Conservation (phyloP, 2,797 vertebrate genomes). For the Poecilia gillii region DNA sequence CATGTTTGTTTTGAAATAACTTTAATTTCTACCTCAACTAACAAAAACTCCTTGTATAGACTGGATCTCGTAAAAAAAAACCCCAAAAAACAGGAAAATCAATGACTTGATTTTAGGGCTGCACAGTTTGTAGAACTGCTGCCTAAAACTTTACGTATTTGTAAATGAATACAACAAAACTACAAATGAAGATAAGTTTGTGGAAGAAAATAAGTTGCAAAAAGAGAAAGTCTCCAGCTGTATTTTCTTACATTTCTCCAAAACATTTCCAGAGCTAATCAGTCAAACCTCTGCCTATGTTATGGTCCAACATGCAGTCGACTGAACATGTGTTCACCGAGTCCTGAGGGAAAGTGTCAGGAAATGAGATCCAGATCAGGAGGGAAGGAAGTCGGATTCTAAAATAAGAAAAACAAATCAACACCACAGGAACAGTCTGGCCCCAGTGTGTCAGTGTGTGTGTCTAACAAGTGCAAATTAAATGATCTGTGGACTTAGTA, state of each 20-base stretch:
- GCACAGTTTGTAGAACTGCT: no score
- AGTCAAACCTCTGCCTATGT: slow-evolving; percentile 17
- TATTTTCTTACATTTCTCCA: no score
- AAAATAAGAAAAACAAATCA: slow-evolving; percentile 72
- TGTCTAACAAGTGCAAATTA: slow-evolving; percentile 50
- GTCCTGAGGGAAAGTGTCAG: slow-evolving; percentile 58
- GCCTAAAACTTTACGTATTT: neutral
- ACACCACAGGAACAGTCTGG: slow-evolving; percentile 50
- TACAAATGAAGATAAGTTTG: neutral
- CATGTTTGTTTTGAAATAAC: no score
- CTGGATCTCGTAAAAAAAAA: no score
- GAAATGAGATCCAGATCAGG: slow-evolving; percentile 68
- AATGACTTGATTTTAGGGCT: no score
- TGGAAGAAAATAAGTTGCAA: neutral
- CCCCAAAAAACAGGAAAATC: no score
- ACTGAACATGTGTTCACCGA: slow-evolving; percentile 13
- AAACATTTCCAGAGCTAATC: neutral
- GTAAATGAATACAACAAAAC: neutral
- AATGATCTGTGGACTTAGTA: slow-evolving; percentile 53
- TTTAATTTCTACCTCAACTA: no score
- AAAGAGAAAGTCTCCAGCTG: neutral
- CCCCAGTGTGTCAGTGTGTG: neutral
- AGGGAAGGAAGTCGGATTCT: slow-evolving; percentile 59
- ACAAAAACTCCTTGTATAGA: no score
- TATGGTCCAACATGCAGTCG: slow-evolving; percentile 19